A percentile compares a stretch with the other conserved stretches of the same genome.
phyloP scores from a whole-genome alignment of 1,140 invertebrate species.

The Drosophila equinoxialis region DNA sequence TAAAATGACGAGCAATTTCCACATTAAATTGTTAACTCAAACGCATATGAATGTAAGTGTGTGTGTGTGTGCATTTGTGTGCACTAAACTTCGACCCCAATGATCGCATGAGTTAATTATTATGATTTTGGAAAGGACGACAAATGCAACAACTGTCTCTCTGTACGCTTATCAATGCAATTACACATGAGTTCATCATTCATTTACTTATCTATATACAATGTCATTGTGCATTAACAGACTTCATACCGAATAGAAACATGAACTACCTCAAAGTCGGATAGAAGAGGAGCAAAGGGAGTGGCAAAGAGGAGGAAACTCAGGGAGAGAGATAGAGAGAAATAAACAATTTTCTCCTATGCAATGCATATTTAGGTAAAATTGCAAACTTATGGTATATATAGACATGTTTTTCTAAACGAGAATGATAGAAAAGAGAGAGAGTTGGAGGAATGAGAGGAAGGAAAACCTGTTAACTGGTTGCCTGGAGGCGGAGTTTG shows the following conservation, averaged over 20 bases:
- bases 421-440: too few species aligned
- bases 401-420: neutral
- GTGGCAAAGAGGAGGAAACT: neutral
- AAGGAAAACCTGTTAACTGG: constrained; percentile 5
- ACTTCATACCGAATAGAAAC: constrained; percentile 1
- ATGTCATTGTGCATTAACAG: constrained; percentile 1
- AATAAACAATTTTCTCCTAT: neutral
- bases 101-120: constrained; percentile 1
- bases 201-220: neutral
- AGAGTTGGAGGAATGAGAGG: neutral
- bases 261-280: neutral
- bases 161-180: constrained; percentile 1
- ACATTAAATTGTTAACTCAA: constrained; percentile 1
- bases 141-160: neutral
- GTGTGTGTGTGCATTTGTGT: too few species aligned
- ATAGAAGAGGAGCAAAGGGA: neutral
- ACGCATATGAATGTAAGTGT: neutral
- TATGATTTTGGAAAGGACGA: neutral
- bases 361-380: constrained; percentile 13
- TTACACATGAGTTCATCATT: constrained; percentile 5
- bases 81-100: neutral
- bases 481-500: constrained; percentile 3
- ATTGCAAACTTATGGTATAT: neutral
- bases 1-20: constrained; percentile 6
- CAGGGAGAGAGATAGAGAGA: neutral